phyloP scores from a whole-genome alignment of 2,797 vertebrate genomes.

The Leuciscus waleckii region DNA sequence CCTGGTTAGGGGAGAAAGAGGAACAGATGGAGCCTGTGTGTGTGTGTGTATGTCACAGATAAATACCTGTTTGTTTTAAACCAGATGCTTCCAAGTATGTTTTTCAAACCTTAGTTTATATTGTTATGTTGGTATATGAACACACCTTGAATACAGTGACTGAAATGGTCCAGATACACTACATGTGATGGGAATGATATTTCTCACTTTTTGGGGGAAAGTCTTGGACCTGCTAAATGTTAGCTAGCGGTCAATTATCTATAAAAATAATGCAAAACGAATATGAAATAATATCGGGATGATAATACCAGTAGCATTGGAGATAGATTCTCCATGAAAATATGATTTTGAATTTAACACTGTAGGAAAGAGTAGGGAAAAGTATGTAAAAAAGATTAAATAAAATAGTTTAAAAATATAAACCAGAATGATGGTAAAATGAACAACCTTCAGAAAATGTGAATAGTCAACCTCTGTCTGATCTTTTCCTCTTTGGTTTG shows the following conservation, averaged over 20 bases:
- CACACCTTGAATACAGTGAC: not conserved
- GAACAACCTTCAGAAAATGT: not conserved
- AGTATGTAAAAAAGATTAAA: not conserved
- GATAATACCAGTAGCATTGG: not conserved
- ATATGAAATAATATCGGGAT: not conserved
- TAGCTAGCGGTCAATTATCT: not conserved
- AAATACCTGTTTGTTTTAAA: constrained; percentile 13
- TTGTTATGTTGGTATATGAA: not conserved
- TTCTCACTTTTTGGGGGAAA: not conserved
- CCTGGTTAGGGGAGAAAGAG: constrained; percentile 41
- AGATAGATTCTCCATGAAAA: not conserved
- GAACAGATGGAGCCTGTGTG: constrained; percentile 60
- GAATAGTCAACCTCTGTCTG: not conserved
- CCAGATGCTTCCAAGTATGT: not conserved
- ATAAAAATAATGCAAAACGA: not conserved
- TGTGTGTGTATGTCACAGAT: constrained; percentile 38
- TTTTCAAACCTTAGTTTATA: constrained; percentile 11
- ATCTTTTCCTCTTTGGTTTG: not conserved
- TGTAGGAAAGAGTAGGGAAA: not conserved
- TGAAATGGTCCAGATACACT: not conserved
- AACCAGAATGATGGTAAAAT: not conserved
- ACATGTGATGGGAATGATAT: not conserved
- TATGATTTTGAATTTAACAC: not conserved
- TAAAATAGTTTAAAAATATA: not conserved
- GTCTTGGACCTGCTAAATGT: not conserved